Conservation (phyloP, 2,797 vertebrate species). For the Alfaro cultratus region DNA sequence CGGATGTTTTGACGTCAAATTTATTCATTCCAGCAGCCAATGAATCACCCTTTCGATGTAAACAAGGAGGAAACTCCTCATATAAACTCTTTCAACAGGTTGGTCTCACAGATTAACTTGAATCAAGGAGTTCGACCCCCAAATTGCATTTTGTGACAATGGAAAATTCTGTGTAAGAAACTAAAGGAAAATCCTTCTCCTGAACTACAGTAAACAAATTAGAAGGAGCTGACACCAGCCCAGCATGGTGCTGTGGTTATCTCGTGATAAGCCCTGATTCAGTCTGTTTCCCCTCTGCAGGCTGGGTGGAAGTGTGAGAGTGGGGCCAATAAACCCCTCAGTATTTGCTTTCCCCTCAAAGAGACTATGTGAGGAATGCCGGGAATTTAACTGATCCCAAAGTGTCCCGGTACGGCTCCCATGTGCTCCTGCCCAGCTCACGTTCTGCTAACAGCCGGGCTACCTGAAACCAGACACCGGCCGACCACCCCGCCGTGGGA, state of each 20-base stretch:
- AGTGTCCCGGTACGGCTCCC: conserved; percentile 69
- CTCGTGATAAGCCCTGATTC: conserved; percentile 65
- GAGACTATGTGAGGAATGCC: conserved; percentile 75
- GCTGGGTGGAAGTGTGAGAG: conserved; percentile 54
- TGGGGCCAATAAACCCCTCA: conserved; percentile 58
- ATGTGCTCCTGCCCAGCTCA: conserved; percentile 58
- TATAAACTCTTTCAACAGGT: background rate
- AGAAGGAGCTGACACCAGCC: conserved; percentile 50
- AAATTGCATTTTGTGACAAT: conserved; percentile 20
- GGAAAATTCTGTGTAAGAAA: conserved; percentile 24
- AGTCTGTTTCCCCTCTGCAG: conserved; percentile 55
- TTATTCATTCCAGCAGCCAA: conserved; percentile 16
- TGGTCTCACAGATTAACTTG: background rate
- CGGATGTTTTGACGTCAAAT: conserved; percentile 10
- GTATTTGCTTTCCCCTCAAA: conserved; percentile 74
- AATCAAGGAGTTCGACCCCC: background rate
- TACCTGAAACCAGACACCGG: conserved; percentile 72
- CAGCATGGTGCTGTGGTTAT: conserved; percentile 64
- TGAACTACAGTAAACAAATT: conserved; percentile 38
- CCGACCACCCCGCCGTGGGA: conserved; percentile 63
- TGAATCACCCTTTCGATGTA: conserved; percentile 2
- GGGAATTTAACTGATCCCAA: conserved; percentile 72
- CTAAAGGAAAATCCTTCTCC: conserved; percentile 33
- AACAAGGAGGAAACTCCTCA: conserved; percentile 3
- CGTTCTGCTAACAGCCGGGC: conserved; percentile 61